A percentile compares a stretch with the other conserved stretches of the same genome.
Conservation (phyloP, 1,140 invertebrate genomes). For the Limonius californicus region DNA sequence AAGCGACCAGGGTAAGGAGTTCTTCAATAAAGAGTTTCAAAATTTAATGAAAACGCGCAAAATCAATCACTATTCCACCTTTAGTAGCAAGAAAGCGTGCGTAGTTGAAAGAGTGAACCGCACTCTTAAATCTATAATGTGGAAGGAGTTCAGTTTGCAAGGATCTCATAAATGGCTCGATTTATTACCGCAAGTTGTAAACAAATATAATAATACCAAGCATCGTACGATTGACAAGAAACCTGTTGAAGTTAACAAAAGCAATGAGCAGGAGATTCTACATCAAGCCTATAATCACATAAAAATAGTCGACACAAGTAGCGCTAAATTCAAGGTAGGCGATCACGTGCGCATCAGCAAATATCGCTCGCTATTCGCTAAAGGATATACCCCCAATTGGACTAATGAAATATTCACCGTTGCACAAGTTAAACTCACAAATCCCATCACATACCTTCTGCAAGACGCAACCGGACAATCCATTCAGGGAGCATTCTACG, state of each 20-base stretch:
- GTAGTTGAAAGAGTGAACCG: conserved; percentile 5
- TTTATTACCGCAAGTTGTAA: conserved; percentile 4
- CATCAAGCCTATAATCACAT: too few relatives aligned
- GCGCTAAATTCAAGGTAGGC: conserved; percentile 18
- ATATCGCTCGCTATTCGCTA: conserved; percentile 33
- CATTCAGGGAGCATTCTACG: too few relatives aligned
- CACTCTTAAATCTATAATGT: conserved; percentile 2
- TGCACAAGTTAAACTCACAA: too few relatives aligned
- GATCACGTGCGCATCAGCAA: conserved; percentile 24
- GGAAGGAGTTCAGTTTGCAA: neutral
- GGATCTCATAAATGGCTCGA: conserved; percentile 4
- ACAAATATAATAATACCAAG: conserved; percentile 8
- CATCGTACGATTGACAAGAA: conserved; percentile 6
- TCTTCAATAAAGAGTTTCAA: too few relatives aligned
- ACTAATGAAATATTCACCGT: conserved; percentile 37
- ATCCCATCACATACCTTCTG: too few relatives aligned
- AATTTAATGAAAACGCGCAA: too few relatives aligned
- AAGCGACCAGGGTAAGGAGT: too few relatives aligned
- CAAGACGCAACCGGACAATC: too few relatives aligned
- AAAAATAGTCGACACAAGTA: too few relatives aligned
- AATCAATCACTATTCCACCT: too few relatives aligned
- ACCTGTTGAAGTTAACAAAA: conserved; percentile 3
- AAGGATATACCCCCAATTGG: conserved; percentile 39
- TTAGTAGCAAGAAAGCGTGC: too few relatives aligned
- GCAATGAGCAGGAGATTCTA: neutral